Evolutionary conservation across 1,140 invertebrate genomes (phyloP).

Genomic region (Physella acuta): DNA sequence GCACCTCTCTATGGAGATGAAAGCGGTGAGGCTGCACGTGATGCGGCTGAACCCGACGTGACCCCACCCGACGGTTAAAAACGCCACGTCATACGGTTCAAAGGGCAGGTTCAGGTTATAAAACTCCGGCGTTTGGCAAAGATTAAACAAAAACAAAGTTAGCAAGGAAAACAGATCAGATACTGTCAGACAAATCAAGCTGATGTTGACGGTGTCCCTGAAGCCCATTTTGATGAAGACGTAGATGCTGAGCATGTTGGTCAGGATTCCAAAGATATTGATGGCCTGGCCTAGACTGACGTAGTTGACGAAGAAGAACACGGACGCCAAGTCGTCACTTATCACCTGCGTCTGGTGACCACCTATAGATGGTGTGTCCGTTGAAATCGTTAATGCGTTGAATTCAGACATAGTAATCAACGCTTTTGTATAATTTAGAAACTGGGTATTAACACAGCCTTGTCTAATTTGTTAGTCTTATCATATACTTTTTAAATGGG

Average conservation of each 20-base stretch:
- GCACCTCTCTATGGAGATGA: constrained; percentile 13
- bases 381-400: too few relatives aligned
- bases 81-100: not conserved
- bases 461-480: too few relatives aligned
- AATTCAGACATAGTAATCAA: too few relatives aligned
- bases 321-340: not conserved
- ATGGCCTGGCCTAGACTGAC: not conserved
- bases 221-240: not conserved
- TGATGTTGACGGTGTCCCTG: constrained; percentile 17
- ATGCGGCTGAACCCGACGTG: constrained; percentile 6
- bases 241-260: constrained; percentile 7
- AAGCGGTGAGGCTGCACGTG: constrained; percentile 9
- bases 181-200: constrained; percentile 4
- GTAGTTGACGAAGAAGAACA: constrained; percentile 6
- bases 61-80: constrained; percentile 3
- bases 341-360: too few relatives aligned
- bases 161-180: constrained; percentile 12
- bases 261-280: constrained; percentile 9
- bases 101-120: constrained; percentile 8
- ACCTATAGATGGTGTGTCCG: too few relatives aligned
- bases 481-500: too few relatives aligned
- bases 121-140: constrained; percentile 3
- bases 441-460: too few relatives aligned
- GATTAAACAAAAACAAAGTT: not conserved
- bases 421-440: too few relatives aligned